phyloP scores from a whole-genome alignment of 2,797 vertebrate species.

The Poecilia velifera region DNA sequence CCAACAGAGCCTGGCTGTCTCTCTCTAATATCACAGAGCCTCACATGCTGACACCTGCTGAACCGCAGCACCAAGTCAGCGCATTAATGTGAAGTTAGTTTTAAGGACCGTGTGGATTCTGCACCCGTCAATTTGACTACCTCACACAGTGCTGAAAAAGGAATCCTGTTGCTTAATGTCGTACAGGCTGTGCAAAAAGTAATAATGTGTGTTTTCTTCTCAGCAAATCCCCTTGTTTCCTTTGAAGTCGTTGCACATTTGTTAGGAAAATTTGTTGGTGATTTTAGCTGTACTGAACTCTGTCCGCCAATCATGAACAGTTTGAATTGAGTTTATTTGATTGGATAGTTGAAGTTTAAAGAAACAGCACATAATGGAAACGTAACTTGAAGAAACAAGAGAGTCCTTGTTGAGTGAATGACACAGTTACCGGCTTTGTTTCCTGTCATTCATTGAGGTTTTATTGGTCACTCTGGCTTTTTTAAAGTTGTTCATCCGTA shows the following conservation, averaged over 20 bases:
- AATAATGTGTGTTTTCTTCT: not conserved
- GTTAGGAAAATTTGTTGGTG: not conserved
- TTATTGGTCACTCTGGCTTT: too few species aligned
- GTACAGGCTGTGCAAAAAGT: not conserved
- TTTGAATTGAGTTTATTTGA: too few species aligned
- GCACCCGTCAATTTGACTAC: not conserved
- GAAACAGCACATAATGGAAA: too few species aligned
- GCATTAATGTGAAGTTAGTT: constrained; percentile 14
- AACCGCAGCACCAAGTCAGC: constrained; percentile 20
- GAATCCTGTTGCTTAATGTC: not conserved
- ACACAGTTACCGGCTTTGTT: too few species aligned
- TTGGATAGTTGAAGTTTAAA: too few species aligned
- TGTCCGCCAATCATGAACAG: not conserved
- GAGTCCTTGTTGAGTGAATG: too few species aligned
- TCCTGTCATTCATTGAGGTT: too few species aligned
- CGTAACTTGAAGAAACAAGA: too few species aligned
- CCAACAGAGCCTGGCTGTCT: constrained; percentile 22
- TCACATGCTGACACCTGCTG: constrained; percentile 35
- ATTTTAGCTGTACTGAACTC: not conserved
- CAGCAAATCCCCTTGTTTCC: not conserved
- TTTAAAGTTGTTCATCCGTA: too few species aligned
- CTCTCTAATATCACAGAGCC: constrained; percentile 7
- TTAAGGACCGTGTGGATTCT: constrained; percentile 13
- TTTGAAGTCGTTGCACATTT: too few species aligned
- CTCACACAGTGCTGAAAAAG: not conserved